Base-by-base conservation (phyloP, 2,797 vertebrate genomes). In the Dicrostonyx torquatus region DNA sequence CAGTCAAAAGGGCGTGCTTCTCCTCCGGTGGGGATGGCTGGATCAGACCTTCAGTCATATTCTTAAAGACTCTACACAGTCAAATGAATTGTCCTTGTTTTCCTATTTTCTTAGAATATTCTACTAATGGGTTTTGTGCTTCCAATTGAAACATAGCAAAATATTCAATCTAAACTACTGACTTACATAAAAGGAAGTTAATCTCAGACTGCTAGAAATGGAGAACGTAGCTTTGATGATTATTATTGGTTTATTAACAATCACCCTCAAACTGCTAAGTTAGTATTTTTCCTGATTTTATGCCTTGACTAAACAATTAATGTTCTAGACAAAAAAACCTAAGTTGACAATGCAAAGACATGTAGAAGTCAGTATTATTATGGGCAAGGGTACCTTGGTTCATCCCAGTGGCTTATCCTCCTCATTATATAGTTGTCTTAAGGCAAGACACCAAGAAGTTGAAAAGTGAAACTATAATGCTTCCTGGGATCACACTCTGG, bases 181-280 rank as follows among this genome's bases (percentile, higher is more conserved):
- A 68, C 88, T 95, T 90, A 92, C 15, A 88, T 29, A 70, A 40
- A 79, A 26, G 43, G 85, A 92, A 92, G 3, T 72, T 72, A 62
- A 53, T 70, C 48, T 60, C 88, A 87, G 34, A 90, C 83, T 64
- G 87, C 34, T 72, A 17, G 34, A 86, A 45, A n/a, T 60, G 64
- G 24, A 70, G 5, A 91, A 83, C 0, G 62, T 0, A 76, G 7
- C 37, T 60, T 78, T 66, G 20, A 2, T 66, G 24, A 2, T 83
- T 55, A 62, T 62, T 2, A 48, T 94, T 80, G 84, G 66, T 37
- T 84, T 8, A 34, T 24, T 93, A 87, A 91, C 15, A 93, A 93
- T 11, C 11, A 53, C 29, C 73, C 40, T 34, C 64, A 96, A 95
- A 70, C 6, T 40, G 76, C 83, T 48, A 26, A 55, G 12, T 55